Evolutionary conservation across 2,888 invertebrate species (phyloP).

Genomic region (Tetragonula carbonaria): DNA sequence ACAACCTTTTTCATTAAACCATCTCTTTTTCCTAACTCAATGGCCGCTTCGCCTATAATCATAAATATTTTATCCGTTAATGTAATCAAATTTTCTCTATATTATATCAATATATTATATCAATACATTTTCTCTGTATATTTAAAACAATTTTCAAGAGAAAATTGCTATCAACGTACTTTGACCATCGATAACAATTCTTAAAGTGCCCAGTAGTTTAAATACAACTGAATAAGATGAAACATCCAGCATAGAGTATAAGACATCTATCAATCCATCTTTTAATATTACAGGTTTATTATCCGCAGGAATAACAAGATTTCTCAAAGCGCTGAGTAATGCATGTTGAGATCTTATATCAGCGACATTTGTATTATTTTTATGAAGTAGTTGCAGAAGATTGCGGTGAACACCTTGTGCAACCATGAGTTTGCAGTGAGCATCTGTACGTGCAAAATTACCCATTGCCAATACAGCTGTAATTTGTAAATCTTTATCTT

Average conservation of each 20-base stretch:
- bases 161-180: slow-evolving; percentile 84
- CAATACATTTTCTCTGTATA: background rate
- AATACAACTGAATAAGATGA: slow-evolving; percentile 93
- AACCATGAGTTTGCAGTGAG: slow-evolving; percentile 93
- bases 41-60: slow-evolving; percentile 88
- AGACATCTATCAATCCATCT: slow-evolving; percentile 89
- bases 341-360: slow-evolving; percentile 88
- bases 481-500: slow-evolving; percentile 90
- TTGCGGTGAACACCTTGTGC: slow-evolving; percentile 91
- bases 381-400: slow-evolving; percentile 84
- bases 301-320: slow-evolving; percentile 89
- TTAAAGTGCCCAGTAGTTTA: slow-evolving; percentile 92
- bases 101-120: background rate
- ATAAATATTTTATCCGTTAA: background rate
- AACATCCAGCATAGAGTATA: slow-evolving; percentile 89
- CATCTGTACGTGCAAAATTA: slow-evolving; percentile 95
- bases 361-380: slow-evolving; percentile 68
- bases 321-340: slow-evolving; percentile 91
- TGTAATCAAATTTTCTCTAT: background rate
- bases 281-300: slow-evolving; percentile 91
- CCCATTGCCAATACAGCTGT: slow-evolving; percentile 94
- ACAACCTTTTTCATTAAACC: slow-evolving; percentile 89
- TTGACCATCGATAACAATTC: slow-evolving; percentile 95
- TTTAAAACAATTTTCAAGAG: background rate
- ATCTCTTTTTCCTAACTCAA: slow-evolving; percentile 87